Evolutionary conservation across 1,140 invertebrate genomes (phyloP), one percentile per base, ranked within the genome.

Genomic region (Chironomus tepperi): DNA sequence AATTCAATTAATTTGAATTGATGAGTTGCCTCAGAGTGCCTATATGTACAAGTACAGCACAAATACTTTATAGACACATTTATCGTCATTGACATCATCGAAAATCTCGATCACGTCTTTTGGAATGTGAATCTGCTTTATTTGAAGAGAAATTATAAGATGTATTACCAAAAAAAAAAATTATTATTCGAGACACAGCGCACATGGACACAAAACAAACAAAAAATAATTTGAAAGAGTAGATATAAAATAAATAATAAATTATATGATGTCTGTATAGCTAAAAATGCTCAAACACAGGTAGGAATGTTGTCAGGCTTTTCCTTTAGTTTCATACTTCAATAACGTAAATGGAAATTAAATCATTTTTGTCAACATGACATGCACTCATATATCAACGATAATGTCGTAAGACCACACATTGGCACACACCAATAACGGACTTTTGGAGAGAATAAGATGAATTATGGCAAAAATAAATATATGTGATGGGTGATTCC

Each of bases 361-460:
- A 57, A 57, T 57, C 47, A 57, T 57, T 57, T 57, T 57, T 57
- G 47, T 57, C 47, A 57, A 57, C 47, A 57, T 57, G 47, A 57
- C 47, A 57, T 57, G 47, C 1, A 57, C 47, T 57, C 47, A 57
- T 57, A 57, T 57, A 57, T 57, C 47, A 57, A 57, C 47, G 47
- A 57, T 57, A 57, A 57, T 57, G 47, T 57, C 47, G 47, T n/a
- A 57, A 57, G 47, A 57, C 47, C 47, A 57, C 47, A 57, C 47
- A 57, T 57, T 57, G 47, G 12, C 12, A 57, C 47, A 57, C 47
- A 57, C 12, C 47, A 57, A n/a, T 57, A 57, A 57, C 47, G 47
- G 47, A 57, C 10, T 57, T 57, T 57, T 57, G 47, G 12, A n/a
- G 24, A 34, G 24, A 34, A 34, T 34, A 5, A 34, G 24, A 34